A percentile compares a stretch with the other conserved stretches of the same genome.
These are phyloP conservation scores for Coleophora deauratella DNA, from an alignment of 2,888 invertebrate species.

Conservation along the genomic window DNA sequence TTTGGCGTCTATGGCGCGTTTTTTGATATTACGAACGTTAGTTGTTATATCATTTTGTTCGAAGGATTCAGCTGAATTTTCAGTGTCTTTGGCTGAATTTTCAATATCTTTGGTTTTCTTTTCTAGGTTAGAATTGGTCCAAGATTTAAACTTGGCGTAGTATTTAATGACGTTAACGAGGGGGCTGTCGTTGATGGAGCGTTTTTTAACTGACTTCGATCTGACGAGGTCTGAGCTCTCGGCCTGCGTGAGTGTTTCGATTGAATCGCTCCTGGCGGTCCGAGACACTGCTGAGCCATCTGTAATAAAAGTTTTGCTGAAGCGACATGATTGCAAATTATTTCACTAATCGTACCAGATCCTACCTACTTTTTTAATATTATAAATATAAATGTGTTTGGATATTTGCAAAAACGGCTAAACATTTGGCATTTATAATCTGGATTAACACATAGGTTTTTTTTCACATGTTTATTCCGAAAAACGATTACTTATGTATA, in stretches of 20 bases:
- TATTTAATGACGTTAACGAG: constrained; percentile 37
- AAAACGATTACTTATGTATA: no score
- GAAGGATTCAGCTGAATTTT: constrained; percentile 20
- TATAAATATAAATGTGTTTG: no score
- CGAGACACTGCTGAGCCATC: no score
- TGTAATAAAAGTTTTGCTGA: no score
- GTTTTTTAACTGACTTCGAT: constrained; percentile 26
- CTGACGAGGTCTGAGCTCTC: not conserved
- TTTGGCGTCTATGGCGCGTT: constrained; percentile 7
- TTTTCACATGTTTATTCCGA: no score
- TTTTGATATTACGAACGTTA: not conserved
- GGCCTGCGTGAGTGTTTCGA: not conserved
- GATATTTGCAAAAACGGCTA: no score
- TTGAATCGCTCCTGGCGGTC: no score
- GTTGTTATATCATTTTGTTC: constrained; percentile 28
- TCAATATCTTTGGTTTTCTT: constrained; percentile 6
- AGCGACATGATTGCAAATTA: no score
- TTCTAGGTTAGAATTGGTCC: constrained; percentile 34
- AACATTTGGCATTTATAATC: no score
- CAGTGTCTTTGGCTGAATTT: constrained; percentile 9
- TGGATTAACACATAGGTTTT: no score
- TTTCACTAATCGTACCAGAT: no score
- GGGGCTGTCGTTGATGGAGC: constrained; percentile 31
- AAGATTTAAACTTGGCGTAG: constrained; percentile 48
- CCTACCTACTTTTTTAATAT: no score